Conservation (phyloP, 2,113 vertebrate species). For the Semicossyphus pulcher region DNA sequence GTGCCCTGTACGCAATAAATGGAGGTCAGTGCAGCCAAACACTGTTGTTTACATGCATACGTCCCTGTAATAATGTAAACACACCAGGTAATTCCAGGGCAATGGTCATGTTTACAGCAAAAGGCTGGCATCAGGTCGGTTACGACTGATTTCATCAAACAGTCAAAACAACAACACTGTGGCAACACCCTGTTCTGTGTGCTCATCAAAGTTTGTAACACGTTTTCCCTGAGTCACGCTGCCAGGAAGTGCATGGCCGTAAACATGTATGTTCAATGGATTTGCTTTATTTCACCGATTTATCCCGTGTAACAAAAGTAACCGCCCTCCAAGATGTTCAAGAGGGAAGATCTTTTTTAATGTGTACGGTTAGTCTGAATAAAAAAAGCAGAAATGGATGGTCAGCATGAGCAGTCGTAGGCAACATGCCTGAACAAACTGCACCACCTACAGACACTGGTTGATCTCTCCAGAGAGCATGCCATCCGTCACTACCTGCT, state of each 20-base stretch:
- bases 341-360: neutral
- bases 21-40: neutral
- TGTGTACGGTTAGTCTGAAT: neutral
- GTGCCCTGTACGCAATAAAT: neutral
- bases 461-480: no score
- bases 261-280: no score
- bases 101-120: neutral
- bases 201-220: neutral
- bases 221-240: slow-evolving; percentile 41
- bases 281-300: no score
- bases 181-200: slow-evolving; percentile 42
- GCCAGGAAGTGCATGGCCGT: neutral
- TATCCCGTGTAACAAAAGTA: neutral
- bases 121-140: neutral
- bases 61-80: neutral
- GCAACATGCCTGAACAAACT: neutral
- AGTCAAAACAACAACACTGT: slow-evolving; percentile 22
- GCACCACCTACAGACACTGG: neutral
- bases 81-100: neutral
- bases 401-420: neutral
- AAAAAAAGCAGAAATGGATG: neutral
- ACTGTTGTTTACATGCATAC: no score
- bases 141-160: neutral
- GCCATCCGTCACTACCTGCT: no score
- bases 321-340: neutral